Evolutionary conservation across 1,140 invertebrate genomes (phyloP), one percentile per base, ranked within the genome.

Genomic region (Charaxes varanes): DNA sequence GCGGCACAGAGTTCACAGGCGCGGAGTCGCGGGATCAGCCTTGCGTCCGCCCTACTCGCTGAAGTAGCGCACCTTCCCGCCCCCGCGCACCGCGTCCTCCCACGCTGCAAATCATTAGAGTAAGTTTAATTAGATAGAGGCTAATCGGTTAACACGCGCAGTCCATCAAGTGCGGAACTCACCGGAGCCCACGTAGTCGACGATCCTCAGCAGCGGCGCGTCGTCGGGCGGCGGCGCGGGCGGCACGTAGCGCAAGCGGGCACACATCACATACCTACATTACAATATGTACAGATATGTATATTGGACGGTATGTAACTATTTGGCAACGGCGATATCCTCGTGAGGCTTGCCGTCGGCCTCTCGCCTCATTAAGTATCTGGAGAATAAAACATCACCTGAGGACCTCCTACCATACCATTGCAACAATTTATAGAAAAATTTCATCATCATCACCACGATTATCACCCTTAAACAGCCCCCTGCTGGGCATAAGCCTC

Each of bases 111-210:
- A 47, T 22, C 2, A 15, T n/a, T n/a, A n/a, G n/a, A n/a, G n/a
- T n/a, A n/a, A n/a, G n/a, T n/a, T n/a, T n/a, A n/a, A n/a, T n/a
- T n/a, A n/a, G n/a, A n/a, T n/a, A n/a, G n/a, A n/a, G n/a, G n/a
- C n/a, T n/a, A n/a, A n/a, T n/a, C n/a, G n/a, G n/a, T n/a, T n/a
- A n/a, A n/a, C n/a, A n/a, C n/a, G n/a, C n/a, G n/a, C n/a, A n/a
- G n/a, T n/a, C n/a, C n/a, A n/a, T n/a, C n/a, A n/a, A n/a, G n/a
- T n/a, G n/a, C n/a, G n/a, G n/a, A 13, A 76, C 86, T 80, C 53
- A 90, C 89, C 88, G 53, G 78, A 53, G 26, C 86, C 88, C 51
- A 91, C 88, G 61, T 87, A 91, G 53, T 86, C 86, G 35, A 90
- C 86, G 59, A 91, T 87, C 62, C 88, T 89, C 51, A 88, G 87